A percentile compares a stretch with the other conserved stretches of the same genome.
phyloP scores from a whole-genome alignment of 2,113 vertebrate genomes.

The Eclectus roratus region DNA sequence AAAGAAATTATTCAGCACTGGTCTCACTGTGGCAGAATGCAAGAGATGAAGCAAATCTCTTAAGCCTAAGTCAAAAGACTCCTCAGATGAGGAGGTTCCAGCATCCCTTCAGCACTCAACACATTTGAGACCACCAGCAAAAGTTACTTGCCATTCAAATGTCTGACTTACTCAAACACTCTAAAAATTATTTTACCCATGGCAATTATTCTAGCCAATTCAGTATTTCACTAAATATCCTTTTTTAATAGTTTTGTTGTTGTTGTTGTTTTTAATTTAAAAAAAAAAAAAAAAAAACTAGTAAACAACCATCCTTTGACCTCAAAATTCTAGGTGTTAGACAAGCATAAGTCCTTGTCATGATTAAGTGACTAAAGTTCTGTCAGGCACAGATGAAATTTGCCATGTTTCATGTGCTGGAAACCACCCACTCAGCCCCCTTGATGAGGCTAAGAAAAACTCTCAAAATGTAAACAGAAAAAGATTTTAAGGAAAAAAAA shows the following conservation, averaged over 20 bases:
- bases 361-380: neutral
- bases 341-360: no score
- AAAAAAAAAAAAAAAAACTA: neutral
- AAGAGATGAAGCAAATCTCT: neutral
- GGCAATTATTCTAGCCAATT: neutral
- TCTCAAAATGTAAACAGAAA: neutral
- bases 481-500: neutral
- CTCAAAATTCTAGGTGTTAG: neutral
- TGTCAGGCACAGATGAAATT: neutral
- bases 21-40: neutral
- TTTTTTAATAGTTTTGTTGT: neutral
- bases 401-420: neutral
- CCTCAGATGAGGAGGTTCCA: neutral
- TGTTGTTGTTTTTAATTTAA: neutral
- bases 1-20: neutral
- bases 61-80: neutral
- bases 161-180: neutral
- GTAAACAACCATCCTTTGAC: neutral
- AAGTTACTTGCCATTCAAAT: neutral
- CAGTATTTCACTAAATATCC: neutral
- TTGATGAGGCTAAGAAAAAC: neutral
- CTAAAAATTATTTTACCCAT: neutral
- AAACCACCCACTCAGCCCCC: neutral
- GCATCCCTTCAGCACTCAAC: fast-evolving
- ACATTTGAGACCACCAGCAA: neutral